Percentiles rank a stretch among this genome's conserved stretches.
Evolutionary conservation across 2,888 invertebrate genomes (phyloP).

Genomic region (Willowsia nigromaculata): DNA sequence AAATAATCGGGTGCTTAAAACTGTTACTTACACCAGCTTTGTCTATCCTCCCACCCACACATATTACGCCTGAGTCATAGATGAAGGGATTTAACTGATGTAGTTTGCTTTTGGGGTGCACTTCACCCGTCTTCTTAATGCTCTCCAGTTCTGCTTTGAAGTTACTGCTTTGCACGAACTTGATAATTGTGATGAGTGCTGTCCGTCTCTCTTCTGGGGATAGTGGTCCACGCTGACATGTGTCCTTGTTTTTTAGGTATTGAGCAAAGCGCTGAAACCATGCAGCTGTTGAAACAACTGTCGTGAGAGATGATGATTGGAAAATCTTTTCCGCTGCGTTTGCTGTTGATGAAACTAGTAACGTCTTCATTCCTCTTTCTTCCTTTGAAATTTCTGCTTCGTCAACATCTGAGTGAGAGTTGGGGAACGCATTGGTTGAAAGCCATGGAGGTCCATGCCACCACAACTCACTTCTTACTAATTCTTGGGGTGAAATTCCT

Average conservation of each 20-base stretch:
- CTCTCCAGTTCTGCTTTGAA: neutral
- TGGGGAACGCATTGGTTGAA: neutral
- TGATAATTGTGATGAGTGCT: neutral
- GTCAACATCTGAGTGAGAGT: neutral
- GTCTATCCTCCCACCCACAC: constrained; percentile 78
- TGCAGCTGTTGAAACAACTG: neutral
- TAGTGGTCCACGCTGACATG: too few relatives aligned
- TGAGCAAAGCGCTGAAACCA: neutral
- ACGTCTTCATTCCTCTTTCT: neutral
- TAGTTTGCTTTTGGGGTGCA: neutral
- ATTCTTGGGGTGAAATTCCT: neutral
- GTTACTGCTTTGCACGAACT: neutral
- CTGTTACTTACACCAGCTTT: constrained; percentile 73
- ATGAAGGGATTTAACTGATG: neutral
- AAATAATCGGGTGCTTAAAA: constrained; percentile 32
- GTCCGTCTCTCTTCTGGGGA: neutral
- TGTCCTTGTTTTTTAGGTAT: neutral
- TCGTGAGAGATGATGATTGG: neutral
- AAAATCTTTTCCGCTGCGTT: neutral
- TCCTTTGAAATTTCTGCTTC: neutral
- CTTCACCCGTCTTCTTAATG: neutral
- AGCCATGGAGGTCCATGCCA: constrained; percentile 36
- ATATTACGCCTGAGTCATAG: constrained; percentile 63
- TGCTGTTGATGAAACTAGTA: neutral
- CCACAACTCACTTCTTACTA: neutral